Percentiles rank a stretch among this genome's conserved stretches.
phyloP scores from a whole-genome alignment of 2,113 vertebrate genomes.

The Oryzias javanicus region DNA sequence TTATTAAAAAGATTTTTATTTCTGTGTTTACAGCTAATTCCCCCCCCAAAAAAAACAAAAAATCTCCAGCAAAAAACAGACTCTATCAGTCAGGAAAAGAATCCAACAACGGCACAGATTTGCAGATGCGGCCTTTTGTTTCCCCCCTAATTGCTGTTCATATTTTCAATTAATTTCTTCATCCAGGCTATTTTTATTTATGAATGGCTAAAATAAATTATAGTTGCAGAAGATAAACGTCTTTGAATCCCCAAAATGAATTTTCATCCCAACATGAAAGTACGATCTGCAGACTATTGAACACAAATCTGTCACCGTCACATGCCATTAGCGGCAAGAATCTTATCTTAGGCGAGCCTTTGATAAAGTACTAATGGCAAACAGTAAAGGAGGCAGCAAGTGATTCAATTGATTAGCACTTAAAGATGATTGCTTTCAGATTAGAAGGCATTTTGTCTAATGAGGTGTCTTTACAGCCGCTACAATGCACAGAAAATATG shows the following conservation, averaged over 20 bases:
- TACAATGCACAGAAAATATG: conserved; percentile 66
- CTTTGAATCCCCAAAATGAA: conserved; percentile 15
- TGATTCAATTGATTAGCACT: conserved; percentile 73
- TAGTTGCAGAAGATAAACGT: conserved; percentile 26
- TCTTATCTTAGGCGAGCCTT: conserved; percentile 65
- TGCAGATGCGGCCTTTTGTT: conserved; percentile 29
- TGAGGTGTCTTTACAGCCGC: conserved; percentile 55
- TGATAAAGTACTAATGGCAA: conserved; percentile 71
- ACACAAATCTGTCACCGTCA: conserved; percentile 70
- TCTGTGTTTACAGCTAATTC: conserved; percentile 51
- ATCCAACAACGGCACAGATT: conserved; percentile 7
- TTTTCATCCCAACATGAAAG: conserved; percentile 29
- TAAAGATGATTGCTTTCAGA: conserved; percentile 70
- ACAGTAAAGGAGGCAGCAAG: conserved; percentile 62
- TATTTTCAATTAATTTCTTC: conserved; percentile 39
- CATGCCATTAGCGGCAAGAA: conserved; percentile 55
- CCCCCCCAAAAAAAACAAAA: conserved; percentile 35
- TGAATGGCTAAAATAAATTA: conserved; percentile 31
- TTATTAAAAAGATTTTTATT: background rate
- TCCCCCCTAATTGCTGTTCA: conserved; percentile 32
- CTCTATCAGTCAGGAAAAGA: too few species aligned
- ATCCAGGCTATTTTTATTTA: conserved; percentile 34
- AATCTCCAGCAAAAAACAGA: conserved; percentile 14
- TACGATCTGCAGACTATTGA: conserved; percentile 47
- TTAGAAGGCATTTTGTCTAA: conserved; percentile 70